Evolutionary conservation across 2,888 invertebrate species (phyloP).

Genomic region (Drosophila conformis): DNA sequence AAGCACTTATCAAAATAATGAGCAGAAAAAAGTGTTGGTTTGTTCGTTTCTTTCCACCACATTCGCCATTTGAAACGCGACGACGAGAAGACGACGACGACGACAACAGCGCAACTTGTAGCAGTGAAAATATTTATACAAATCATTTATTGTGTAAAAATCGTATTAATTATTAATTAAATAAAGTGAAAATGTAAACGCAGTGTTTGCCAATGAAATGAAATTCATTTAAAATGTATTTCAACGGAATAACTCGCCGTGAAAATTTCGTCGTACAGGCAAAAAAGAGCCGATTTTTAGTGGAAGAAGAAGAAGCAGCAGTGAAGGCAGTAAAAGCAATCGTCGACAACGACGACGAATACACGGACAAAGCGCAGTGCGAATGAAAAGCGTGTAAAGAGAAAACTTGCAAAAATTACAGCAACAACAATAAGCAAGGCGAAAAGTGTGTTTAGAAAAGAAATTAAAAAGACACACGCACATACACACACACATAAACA

Average conservation of each 20-base stretch:
- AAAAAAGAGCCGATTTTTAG: conserved; percentile 81
- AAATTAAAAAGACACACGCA: conserved; percentile 75
- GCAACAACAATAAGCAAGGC: conserved; percentile 68
- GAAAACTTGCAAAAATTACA: conserved; percentile 80
- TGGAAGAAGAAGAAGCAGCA: conserved; percentile 71
- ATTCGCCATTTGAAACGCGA: conserved; percentile 73
- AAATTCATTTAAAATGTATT: conserved; percentile 81
- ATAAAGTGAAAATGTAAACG: conserved; percentile 56
- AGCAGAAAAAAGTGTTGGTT: conserved; percentile 67
- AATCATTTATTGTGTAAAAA: conserved; percentile 65
- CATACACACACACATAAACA: conserved; percentile 59
- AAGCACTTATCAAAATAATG: conserved; percentile 74
- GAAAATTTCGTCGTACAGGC: conserved; percentile 81
- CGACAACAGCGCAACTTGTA: conserved; percentile 81
- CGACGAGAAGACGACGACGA: conserved; percentile 70
- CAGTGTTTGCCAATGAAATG: conserved; percentile 70
- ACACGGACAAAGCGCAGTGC: conserved; percentile 72
- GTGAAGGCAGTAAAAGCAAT: conserved; percentile 75
- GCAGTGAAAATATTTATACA: conserved; percentile 74
- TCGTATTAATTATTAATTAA: conserved; percentile 46
- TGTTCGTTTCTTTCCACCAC: conserved; percentile 65
- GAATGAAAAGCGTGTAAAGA: conserved; percentile 77
- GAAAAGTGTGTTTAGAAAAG: conserved; percentile 81
- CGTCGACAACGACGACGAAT: conserved; percentile 72
- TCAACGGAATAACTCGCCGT: conserved; percentile 71